These are phyloP conservation scores for Amphipoea oculea DNA, from an alignment of 2,888 invertebrate genomes.

Conservation along the genomic window DNA sequence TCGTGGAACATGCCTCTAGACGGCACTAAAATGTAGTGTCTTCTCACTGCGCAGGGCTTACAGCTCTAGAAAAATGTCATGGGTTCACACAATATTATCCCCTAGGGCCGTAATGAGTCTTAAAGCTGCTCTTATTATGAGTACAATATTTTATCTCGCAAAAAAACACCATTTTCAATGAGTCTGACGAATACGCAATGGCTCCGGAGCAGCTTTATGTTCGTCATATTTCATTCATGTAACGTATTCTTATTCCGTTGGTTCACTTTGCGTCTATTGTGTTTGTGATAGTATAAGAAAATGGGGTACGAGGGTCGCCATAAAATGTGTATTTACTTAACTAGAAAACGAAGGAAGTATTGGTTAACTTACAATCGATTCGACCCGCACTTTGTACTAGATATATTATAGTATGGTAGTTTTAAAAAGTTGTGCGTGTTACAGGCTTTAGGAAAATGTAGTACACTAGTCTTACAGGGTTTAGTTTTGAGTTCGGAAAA, in stretches of 20 bases:
- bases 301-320: slow-evolving; percentile 44
- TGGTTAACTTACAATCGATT: slow-evolving; percentile 48
- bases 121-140: slow-evolving; percentile 44
- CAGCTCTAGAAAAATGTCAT: slow-evolving; percentile 47
- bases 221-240: slow-evolving; percentile 61
- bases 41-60: slow-evolving; percentile 36
- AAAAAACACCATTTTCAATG: slow-evolving; percentile 51
- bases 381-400: slow-evolving; percentile 18
- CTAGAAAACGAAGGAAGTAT: slow-evolving; percentile 54
- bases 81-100: slow-evolving; percentile 42
- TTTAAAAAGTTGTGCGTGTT: slow-evolving; percentile 22
- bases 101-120: slow-evolving; percentile 44
- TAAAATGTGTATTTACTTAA: slow-evolving; percentile 58
- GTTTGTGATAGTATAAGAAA: slow-evolving; percentile 54
- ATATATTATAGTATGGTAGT: slow-evolving; percentile 25
- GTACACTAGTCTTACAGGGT: neutral
- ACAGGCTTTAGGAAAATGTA: neutral
- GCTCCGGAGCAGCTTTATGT: slow-evolving; percentile 52
- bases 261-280: slow-evolving; percentile 51
- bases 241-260: slow-evolving; percentile 45
- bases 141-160: slow-evolving; percentile 38
- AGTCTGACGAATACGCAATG: slow-evolving; percentile 60
- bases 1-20: slow-evolving; percentile 42
- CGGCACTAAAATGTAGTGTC: slow-evolving; percentile 51
- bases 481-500: slow-evolving; percentile 4